phyloP scores from a whole-genome alignment of 1,140 invertebrate species.

The Neodiprion pinetum region DNA sequence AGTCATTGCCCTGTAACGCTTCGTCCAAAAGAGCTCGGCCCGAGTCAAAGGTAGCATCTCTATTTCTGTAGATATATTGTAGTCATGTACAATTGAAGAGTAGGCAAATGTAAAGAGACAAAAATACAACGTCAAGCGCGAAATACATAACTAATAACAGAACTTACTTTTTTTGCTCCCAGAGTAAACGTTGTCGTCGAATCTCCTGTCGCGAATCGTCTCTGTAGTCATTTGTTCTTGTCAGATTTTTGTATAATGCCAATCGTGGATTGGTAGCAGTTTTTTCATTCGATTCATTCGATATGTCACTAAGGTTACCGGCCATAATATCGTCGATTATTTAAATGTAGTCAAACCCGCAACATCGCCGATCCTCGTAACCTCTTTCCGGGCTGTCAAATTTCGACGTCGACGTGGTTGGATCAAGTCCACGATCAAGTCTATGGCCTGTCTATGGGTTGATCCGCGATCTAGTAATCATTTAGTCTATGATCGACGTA shows the following conservation, averaged over 20 bases:
- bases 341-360: no score
- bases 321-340: not conserved
- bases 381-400: no score
- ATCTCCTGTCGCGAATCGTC: constrained; percentile 52
- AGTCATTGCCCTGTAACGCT: constrained; percentile 40
- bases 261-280: constrained; percentile 31
- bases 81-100: not conserved
- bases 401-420: no score
- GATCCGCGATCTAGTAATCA: no score
- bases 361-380: no score
- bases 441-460: no score
- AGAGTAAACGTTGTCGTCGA: constrained; percentile 45
- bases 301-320: not conserved
- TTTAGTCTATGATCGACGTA: no score
- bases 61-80: constrained; percentile 38
- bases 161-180: constrained; percentile 51
- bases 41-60: constrained; percentile 46
- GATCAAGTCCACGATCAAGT: no score
- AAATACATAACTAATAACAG: no score
- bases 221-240: constrained; percentile 50
- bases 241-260: constrained; percentile 52
- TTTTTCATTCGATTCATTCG: constrained; percentile 11
- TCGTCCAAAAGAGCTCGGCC: constrained; percentile 46
- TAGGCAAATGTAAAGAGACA: not conserved
- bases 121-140: not conserved